These are phyloP conservation scores for Hyperopisus bebe DNA, from an alignment of 2,113 vertebrate species.

Conservation along the genomic window DNA sequence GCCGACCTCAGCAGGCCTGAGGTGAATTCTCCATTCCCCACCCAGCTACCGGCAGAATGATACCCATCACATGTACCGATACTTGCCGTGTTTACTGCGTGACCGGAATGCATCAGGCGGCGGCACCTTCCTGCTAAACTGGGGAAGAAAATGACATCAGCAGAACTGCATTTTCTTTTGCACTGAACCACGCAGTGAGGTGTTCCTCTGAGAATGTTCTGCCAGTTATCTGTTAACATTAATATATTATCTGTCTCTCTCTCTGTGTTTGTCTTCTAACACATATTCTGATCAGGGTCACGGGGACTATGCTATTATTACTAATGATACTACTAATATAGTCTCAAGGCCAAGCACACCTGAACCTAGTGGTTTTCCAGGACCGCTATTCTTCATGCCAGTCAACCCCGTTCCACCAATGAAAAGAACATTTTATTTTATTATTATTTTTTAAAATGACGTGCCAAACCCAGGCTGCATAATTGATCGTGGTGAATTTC, in stretches of 20 bases:
- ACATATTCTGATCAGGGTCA: background rate
- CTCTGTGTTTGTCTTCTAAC: background rate
- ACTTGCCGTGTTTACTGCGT: background rate
- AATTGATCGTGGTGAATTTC: background rate
- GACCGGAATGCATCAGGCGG: background rate
- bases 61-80: background rate
- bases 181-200: background rate
- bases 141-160: background rate
- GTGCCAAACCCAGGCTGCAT: background rate
- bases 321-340: background rate
- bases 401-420: background rate
- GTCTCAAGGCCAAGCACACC: background rate
- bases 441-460: background rate
- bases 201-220: background rate
- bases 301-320: background rate
- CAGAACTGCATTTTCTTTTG: background rate
- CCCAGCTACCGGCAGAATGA: background rate
- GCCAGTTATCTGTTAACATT: background rate
- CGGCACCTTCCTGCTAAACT: background rate
- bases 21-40: background rate
- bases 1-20: background rate
- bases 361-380: background rate
- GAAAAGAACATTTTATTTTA: background rate
- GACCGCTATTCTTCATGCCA: background rate
- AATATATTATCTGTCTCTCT: background rate